Evolutionary conservation across 2,797 vertebrate genomes (phyloP).

Genomic region (Coregonus suidteri): DNA sequence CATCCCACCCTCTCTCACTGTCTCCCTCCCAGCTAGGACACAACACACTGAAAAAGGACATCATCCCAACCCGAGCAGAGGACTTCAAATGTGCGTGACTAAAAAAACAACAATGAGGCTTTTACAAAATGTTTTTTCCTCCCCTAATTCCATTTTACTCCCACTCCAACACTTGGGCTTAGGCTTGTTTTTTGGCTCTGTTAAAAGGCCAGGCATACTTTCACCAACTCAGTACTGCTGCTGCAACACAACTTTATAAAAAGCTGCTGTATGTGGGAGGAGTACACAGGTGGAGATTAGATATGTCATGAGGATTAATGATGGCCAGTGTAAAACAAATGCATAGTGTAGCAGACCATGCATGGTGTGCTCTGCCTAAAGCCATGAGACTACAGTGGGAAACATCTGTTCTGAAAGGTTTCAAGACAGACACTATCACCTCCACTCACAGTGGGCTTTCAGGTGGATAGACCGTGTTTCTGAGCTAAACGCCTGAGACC

Average conservation of each 20-base stretch:
- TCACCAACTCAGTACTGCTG: neutral
- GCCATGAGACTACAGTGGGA: neutral
- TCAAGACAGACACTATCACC: neutral
- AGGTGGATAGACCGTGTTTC: neutral
- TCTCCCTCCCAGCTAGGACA: neutral
- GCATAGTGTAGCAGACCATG: neutral
- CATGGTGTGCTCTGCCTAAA: neutral
- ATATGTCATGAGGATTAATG: neutral
- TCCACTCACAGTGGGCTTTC: neutral
- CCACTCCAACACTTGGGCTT: neutral
- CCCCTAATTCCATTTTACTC: neutral
- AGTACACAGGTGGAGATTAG: neutral
- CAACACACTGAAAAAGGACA: neutral
- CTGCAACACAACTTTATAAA: neutral
- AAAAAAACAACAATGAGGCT: neutral
- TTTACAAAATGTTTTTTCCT: neutral
- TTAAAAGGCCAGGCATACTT: neutral
- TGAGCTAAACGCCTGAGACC: neutral
- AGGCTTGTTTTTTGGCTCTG: neutral
- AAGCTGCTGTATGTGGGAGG: neutral
- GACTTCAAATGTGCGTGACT: neutral
- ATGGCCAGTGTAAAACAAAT: neutral
- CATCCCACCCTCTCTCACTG: neutral
- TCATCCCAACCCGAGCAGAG: neutral
- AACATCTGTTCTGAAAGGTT: neutral